Percentiles rank a stretch among this genome's conserved stretches.
These are phyloP conservation scores for Odobenus rosmarus DNA, from an alignment of 2,113 vertebrate genomes.

Conservation along the genomic window DNA sequence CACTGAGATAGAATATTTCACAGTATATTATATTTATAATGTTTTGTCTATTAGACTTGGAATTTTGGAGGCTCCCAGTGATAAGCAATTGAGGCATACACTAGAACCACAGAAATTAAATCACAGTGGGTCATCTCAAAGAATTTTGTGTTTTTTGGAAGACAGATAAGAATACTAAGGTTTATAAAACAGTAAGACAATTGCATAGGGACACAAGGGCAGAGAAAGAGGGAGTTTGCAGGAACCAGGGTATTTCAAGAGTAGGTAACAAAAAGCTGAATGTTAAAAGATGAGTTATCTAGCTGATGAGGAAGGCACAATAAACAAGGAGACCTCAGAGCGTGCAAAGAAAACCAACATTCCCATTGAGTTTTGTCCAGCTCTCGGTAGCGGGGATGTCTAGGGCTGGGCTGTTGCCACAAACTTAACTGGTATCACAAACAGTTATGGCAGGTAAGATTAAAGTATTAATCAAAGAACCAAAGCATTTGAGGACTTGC, in stretches of 20 bases:
- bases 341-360: background rate
- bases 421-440: background rate
- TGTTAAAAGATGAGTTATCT: background rate
- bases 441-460: background rate
- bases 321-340: background rate
- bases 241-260: background rate
- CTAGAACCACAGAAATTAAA: background rate
- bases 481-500: background rate
- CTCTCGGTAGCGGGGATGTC: background rate
- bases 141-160: background rate
- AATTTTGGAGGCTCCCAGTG: background rate
- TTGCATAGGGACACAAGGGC: background rate
- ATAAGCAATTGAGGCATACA: background rate
- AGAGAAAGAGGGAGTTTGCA: background rate
- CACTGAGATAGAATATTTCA: slow-evolving; percentile 26
- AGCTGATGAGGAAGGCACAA: background rate
- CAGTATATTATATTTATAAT: background rate
- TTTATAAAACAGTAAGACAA: background rate
- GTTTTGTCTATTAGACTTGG: background rate
- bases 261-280: background rate
- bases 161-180: background rate
- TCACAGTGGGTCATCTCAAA: background rate
- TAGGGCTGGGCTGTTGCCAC: background rate
- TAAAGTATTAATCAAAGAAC: background rate
- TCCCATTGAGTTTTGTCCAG: background rate